A percentile compares a stretch with the other conserved stretches of the same genome.
phyloP scores from a whole-genome alignment of 2,888 invertebrate genomes.

The Drosophila atripex region DNA sequence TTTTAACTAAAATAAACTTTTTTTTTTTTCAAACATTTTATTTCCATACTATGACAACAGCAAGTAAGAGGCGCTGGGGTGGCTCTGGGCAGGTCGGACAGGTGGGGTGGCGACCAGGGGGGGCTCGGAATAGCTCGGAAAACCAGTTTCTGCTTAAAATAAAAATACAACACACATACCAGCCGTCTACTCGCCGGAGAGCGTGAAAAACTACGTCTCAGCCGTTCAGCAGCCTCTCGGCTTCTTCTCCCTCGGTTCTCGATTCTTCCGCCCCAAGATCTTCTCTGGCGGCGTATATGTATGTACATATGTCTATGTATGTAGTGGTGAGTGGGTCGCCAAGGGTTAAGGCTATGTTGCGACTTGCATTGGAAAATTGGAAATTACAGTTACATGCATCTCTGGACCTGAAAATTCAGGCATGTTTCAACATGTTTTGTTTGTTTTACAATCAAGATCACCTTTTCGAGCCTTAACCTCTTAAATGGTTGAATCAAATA shows the following conservation, averaged over 20 bases:
- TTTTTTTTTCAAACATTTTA: slow-evolving; percentile 29
- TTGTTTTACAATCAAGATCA: too few relatives aligned
- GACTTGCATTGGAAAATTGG: neutral
- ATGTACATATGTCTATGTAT: too few relatives aligned
- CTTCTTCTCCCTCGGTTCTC: slow-evolving; percentile 19
- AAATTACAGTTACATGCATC: too few relatives aligned
- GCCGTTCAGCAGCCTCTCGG: slow-evolving; percentile 20
- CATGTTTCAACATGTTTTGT: neutral
- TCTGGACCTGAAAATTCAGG: too few relatives aligned
- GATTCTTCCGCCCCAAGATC: neutral
- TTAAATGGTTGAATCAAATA: too few relatives aligned
- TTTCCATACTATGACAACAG: slow-evolving; percentile 72
- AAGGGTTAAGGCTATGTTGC: neutral
- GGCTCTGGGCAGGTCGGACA: neutral
- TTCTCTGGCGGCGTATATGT: slow-evolving; percentile 1
- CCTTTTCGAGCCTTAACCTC: too few relatives aligned
- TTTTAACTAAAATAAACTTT: too few relatives aligned
- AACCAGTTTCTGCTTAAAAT: slow-evolving; percentile 78
- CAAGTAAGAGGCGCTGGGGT: slow-evolving; percentile 41
- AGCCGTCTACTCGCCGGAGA: slow-evolving; percentile 46
- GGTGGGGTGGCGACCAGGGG: slow-evolving; percentile 3
- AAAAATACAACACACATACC: slow-evolving; percentile 52
- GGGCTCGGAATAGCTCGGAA: slow-evolving; percentile 23
- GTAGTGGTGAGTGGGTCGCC: slow-evolving; percentile 10
- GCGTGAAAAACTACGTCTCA: slow-evolving; percentile 76